A percentile compares a stretch with the other conserved stretches of the same genome.
phyloP scores from a whole-genome alignment of 2,888 invertebrate species.

The Brachyopa scutellaris region DNA sequence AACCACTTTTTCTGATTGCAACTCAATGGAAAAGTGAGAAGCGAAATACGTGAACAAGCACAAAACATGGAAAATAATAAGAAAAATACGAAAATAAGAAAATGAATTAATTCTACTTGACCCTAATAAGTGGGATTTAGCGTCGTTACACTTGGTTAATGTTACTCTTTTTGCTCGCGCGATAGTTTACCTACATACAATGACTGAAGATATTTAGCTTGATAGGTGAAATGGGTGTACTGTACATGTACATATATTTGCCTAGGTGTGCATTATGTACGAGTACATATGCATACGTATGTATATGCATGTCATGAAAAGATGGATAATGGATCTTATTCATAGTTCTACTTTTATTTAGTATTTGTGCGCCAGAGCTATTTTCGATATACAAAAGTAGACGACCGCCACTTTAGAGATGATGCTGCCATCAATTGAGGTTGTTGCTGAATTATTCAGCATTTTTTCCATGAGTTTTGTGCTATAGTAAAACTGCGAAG shows the following conservation, averaged over 20 bases:
- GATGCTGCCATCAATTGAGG: constrained; percentile 32
- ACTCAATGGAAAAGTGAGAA: constrained; percentile 14
- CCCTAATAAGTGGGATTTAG: constrained; percentile 59
- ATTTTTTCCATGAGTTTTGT: background rate
- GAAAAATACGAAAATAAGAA: constrained; percentile 36
- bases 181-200: background rate
- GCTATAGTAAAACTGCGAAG: constrained; percentile 2
- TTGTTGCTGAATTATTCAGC: constrained; percentile 43
- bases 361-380: constrained; percentile 20
- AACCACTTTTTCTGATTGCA: constrained; percentile 1
- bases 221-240: background rate
- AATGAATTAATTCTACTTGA: constrained; percentile 63
- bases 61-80: background rate
- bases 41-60: constrained; percentile 16
- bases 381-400: constrained; percentile 20
- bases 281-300: background rate
- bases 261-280: background rate
- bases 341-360: constrained; percentile 38
- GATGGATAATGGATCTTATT: constrained; percentile 48
- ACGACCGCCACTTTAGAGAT: constrained; percentile 27
- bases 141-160: constrained; percentile 56
- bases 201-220: background rate
- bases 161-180: constrained; percentile 25
- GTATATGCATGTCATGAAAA: constrained; percentile 18
- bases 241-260: too few species aligned